Percentiles rank a stretch among this genome's conserved stretches.
phyloP scores from a whole-genome alignment of 2,113 vertebrate genomes.

The Hiodon tergisus region DNA sequence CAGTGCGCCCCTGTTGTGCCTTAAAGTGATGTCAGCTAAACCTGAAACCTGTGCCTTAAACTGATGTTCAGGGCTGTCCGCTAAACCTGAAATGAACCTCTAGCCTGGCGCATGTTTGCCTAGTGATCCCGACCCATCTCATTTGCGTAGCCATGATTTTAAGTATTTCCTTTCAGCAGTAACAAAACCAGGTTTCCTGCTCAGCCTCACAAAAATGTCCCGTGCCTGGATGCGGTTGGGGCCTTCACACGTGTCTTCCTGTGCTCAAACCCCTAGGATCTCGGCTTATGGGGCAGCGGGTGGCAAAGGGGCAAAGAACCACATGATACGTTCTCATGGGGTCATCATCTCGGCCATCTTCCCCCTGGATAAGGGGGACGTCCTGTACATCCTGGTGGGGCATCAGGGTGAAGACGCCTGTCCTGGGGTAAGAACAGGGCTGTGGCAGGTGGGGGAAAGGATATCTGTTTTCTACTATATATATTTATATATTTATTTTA shows the following conservation, averaged over 20 bases:
- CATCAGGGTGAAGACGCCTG: conserved; percentile 86
- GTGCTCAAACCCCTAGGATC: conserved; percentile 58
- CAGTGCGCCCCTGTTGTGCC: too few species aligned
- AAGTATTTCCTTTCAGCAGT: background rate
- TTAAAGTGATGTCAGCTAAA: too few species aligned
- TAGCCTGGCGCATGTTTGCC: too few species aligned
- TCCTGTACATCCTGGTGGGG: conserved; percentile 79
- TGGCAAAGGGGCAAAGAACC: conserved; percentile 82
- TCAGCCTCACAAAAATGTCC: too few species aligned
- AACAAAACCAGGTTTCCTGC: too few species aligned
- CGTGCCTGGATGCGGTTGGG: too few species aligned
- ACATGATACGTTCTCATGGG: conserved; percentile 77
- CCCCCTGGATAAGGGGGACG: conserved; percentile 71
- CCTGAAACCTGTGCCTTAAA: too few species aligned
- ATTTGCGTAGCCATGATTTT: background rate
- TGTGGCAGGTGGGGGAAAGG: background rate
- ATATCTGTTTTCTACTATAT: background rate
- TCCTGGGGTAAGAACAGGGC: conserved; percentile 69
- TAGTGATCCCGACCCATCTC: too few species aligned
- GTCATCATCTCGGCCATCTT: conserved; percentile 81
- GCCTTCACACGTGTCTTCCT: background rate
- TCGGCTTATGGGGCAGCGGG: conserved; percentile 82
- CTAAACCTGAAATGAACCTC: too few species aligned
- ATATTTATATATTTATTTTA: background rate
- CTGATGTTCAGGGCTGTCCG: too few species aligned